Conservation (phyloP, 2,113 vertebrate genomes). For the Helogale parvula region DNA sequence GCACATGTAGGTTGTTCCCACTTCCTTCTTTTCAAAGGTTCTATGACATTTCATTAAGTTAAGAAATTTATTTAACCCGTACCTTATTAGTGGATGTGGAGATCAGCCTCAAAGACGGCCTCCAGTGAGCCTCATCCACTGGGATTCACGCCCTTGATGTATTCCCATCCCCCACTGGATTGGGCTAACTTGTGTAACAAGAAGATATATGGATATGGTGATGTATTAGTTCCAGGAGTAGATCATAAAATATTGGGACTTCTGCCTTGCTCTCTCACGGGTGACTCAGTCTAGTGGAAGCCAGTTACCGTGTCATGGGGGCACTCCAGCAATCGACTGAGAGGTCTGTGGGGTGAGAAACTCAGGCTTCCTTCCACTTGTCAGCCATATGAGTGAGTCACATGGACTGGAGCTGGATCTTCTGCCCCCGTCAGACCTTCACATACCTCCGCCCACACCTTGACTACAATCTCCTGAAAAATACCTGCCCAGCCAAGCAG, state of each 20-base stretch:
- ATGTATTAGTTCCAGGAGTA: background rate
- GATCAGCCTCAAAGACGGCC: background rate
- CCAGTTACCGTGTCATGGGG: background rate
- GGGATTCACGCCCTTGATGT: background rate
- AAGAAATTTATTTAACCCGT: background rate
- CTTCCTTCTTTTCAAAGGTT: conserved; percentile 9
- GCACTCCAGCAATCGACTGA: background rate
- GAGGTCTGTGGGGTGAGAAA: background rate
- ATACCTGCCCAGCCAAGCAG: background rate
- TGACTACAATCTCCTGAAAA: background rate
- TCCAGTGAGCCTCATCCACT: background rate
- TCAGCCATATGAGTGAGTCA: background rate
- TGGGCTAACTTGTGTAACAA: background rate
- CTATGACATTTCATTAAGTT: background rate
- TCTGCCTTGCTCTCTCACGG: background rate
- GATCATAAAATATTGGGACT: background rate
- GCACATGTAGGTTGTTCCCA: background rate
- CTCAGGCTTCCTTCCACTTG: background rate
- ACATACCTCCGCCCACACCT: background rate
- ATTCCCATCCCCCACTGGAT: background rate
- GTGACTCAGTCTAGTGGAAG: background rate
- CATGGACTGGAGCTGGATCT: background rate
- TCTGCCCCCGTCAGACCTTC: background rate
- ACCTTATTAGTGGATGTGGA: background rate
- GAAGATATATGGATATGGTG: background rate